Evolutionary conservation across 2,888 invertebrate genomes (phyloP).

Genomic region (Melieria picta): DNA sequence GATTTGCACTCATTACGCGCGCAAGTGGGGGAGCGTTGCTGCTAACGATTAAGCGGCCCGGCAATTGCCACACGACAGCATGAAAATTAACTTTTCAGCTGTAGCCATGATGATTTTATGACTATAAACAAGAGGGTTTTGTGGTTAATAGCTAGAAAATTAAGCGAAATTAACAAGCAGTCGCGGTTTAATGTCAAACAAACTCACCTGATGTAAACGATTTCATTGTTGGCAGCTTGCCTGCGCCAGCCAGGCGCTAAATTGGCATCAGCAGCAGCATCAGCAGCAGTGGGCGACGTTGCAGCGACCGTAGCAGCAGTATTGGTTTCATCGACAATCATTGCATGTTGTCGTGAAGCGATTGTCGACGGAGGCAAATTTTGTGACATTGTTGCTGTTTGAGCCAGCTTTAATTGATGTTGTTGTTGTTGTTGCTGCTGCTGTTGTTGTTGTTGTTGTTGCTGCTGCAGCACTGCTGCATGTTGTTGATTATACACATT

Average conservation of each 20-base stretch:
- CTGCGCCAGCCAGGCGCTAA: constrained; percentile 85
- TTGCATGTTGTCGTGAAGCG: constrained; percentile 54
- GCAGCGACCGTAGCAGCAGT: constrained; percentile 26
- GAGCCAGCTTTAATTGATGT: constrained; percentile 40
- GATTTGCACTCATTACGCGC: constrained; percentile 16
- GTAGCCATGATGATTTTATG: too few species aligned
- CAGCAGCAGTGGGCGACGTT: constrained; percentile 30
- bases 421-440: constrained; percentile 48
- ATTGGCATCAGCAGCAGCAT: constrained; percentile 62
- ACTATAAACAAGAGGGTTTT: too few species aligned
- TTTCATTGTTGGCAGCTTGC: constrained; percentile 75
- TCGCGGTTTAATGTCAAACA: neutral
- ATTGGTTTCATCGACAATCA: constrained; percentile 28
- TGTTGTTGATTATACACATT: constrained; percentile 12
- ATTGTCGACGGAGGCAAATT: constrained; percentile 44
- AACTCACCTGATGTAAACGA: constrained; percentile 81
- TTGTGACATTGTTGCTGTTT: constrained; percentile 39
- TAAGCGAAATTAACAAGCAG: neutral
- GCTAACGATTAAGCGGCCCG: too few species aligned
- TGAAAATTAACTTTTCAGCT: too few species aligned
- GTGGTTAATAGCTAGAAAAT: neutral
- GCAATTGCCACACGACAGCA: too few species aligned
- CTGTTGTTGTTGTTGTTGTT: constrained; percentile 39
- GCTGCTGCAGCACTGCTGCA: constrained; percentile 31
- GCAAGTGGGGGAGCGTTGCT: neutral